Conservation (phyloP, 2,888 invertebrate genomes). For the Ormyrus thymus region DNA sequence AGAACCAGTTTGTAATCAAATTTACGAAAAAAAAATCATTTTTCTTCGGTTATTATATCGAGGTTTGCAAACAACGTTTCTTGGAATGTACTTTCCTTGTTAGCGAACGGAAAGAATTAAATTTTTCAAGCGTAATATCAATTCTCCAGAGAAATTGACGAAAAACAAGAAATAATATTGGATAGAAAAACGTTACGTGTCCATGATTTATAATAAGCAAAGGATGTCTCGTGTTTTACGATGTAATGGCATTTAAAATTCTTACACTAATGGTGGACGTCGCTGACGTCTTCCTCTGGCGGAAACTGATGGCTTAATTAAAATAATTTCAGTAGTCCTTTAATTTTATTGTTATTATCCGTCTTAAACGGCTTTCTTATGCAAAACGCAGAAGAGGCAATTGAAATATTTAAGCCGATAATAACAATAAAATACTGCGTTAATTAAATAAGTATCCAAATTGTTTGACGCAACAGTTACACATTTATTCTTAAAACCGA, state of each 20-base stretch:
- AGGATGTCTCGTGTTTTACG: no score
- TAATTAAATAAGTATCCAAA: slow-evolving; percentile 6
- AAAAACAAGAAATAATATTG: no score
- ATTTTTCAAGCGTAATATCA: no score
- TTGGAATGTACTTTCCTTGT: no score
- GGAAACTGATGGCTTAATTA: neutral
- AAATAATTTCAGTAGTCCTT: slow-evolving; percentile 4
- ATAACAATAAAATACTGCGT: slow-evolving; percentile 16
- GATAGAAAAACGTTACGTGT: neutral
- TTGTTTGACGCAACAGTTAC: neutral
- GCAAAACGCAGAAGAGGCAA: no score
- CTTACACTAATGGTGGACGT: neutral
- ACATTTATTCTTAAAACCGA: neutral
- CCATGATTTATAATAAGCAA: neutral
- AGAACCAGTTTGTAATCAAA: no score
- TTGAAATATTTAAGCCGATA: neutral
- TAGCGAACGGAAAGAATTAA: no score
- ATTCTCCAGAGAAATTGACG: no score
- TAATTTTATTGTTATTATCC: neutral
- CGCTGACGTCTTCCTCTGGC: neutral
- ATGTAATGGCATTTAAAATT: neutral
- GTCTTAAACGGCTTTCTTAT: no score
- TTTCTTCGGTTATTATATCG: no score
- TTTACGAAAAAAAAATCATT: no score
- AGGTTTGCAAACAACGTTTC: no score